Evolutionary conservation across 2,113 vertebrate species (phyloP), one percentile per base, ranked within the genome.

Genomic region (Ursus arctos): DNA sequence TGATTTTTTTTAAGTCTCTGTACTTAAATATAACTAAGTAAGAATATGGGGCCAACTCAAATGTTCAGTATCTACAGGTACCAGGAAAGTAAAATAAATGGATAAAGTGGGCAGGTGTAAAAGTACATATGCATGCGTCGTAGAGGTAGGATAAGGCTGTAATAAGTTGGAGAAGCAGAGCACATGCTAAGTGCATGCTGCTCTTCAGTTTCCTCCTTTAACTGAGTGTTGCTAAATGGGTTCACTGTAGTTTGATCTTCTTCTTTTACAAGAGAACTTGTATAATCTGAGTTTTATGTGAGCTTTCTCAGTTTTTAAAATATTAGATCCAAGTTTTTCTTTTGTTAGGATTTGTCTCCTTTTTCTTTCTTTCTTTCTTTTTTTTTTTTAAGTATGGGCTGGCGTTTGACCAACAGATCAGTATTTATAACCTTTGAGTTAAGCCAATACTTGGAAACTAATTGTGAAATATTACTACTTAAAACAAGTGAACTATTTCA

Each of bases 391-490:
- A 90, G 13, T 63, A 7, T 94, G 18, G 4, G 31, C 67, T 91
- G 36, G 21, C 55, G 53, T 93, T 95, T 95, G 59, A 59, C 31
- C 53, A 71, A 9, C 19, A 65, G 26, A 26, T 82, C 4, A 80
- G 40, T 31, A 96, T 7, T 79, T 94, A 19, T 31, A 92, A 91
- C 16, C 22, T 91, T 40, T 89, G 53, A 95, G 33, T 92, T 59
- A 94, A 96, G n/a, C 6, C 26, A 95, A 15, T 81, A 94, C 14
- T 92, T 40, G 7, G 83, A 14, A 88, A 89, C 94, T 95, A 95
- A 85, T 92, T 43, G 67, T 94, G 13, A 12, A 69, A 49, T 92
- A 88, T 79, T 88, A 43, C 49, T 33, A 26, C 83, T 95, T 96
- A 59, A 95, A 90, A 31, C 14, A 92, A 69, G 13, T 72, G 55